Evolutionary conservation across 2,888 invertebrate genomes (phyloP).

Genomic region (Masnerella sp.): DNA sequence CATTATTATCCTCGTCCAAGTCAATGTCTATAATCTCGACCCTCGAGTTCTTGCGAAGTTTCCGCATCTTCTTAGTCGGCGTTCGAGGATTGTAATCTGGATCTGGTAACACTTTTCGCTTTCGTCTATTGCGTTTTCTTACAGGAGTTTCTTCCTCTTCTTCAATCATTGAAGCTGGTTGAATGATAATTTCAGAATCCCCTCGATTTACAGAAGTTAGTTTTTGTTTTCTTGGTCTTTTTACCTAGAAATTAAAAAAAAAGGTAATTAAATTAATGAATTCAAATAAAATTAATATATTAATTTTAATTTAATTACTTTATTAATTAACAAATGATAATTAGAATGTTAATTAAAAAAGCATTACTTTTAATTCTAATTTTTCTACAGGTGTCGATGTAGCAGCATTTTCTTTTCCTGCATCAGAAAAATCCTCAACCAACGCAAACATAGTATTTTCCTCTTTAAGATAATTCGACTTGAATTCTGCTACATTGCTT

Average conservation of each 20-base stretch:
- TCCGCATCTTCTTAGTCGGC: slow-evolving; percentile 61
- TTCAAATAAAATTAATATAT: no score
- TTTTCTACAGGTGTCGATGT: slow-evolving; percentile 40
- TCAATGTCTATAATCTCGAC: slow-evolving; percentile 75
- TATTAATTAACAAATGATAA: neutral
- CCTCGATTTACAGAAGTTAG: slow-evolving; percentile 73
- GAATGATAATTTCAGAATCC: slow-evolving; percentile 76
- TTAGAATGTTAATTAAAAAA: neutral
- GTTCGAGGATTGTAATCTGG: slow-evolving; percentile 66
- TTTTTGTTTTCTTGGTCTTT: slow-evolving; percentile 74
- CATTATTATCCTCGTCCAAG: slow-evolving; percentile 65
- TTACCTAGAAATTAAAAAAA: slow-evolving; percentile 66
- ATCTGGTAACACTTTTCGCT: slow-evolving; percentile 64
- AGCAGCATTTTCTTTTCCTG: slow-evolving; percentile 39
- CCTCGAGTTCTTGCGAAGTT: slow-evolving; percentile 61
- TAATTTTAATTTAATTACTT: neutral
- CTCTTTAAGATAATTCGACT: slow-evolving; percentile 34
- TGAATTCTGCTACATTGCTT: slow-evolving; percentile 15
- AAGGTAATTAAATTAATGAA: no score
- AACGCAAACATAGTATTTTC: slow-evolving; percentile 14
- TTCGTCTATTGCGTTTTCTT: slow-evolving; percentile 67
- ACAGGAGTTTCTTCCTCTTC: slow-evolving; percentile 67
- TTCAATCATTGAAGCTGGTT: slow-evolving; percentile 68
- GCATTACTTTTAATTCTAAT: slow-evolving; percentile 35
- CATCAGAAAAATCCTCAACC: slow-evolving; percentile 23